Base-by-base conservation (phyloP, 2,888 invertebrate species). In the Polymixis flavicincta region DNA sequence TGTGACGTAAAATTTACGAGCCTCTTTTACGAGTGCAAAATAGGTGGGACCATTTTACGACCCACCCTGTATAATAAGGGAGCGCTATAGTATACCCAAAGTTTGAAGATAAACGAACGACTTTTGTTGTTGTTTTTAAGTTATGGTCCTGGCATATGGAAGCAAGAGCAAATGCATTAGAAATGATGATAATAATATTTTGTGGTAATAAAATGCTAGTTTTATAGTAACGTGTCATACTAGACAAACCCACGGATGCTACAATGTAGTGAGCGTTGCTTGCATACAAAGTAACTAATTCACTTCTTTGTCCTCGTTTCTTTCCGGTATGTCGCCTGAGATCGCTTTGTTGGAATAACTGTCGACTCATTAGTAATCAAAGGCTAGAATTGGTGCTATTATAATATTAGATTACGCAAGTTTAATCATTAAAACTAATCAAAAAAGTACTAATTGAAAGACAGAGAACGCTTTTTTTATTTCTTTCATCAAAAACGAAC, bases 1-100 rank as follows among this genome's bases (percentile, higher is more conserved):
- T 94, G 95, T 93, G 95, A 93, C 92, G 92, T 88, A 87, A 91
- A 95, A 95, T 95, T 95, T 96, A 95, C 94, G 95, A 94, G 93
- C 88, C 93, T 92, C 92, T 94, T 95, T 95, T 95, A 95, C 94
- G 95, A 94, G 93, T 94, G 94, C 94, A 91, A 94, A 95, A 95
- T 95, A 95, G 95, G 94, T 95, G 92, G 95, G 93, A 91, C 92
- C 92, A 90, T 89, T 94, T 95, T 94, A 93, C 90, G 94, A 92
- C 78, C 91, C 92, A 92, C 92, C 94, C 94, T 90, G 93, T 92
- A 92, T 94, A 94, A 94, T 93, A 92, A 93, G 93, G 91, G 92
- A 89, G 84, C 89, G 77, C 61, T 76, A 71, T 76, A 88, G 90
- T 89, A 90, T 87, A 90, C 73, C 87, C 77, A 71, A 70, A 74